Base-by-base conservation (phyloP, 2,888 invertebrate genomes). In the Drosophila kanekoi region DNA sequence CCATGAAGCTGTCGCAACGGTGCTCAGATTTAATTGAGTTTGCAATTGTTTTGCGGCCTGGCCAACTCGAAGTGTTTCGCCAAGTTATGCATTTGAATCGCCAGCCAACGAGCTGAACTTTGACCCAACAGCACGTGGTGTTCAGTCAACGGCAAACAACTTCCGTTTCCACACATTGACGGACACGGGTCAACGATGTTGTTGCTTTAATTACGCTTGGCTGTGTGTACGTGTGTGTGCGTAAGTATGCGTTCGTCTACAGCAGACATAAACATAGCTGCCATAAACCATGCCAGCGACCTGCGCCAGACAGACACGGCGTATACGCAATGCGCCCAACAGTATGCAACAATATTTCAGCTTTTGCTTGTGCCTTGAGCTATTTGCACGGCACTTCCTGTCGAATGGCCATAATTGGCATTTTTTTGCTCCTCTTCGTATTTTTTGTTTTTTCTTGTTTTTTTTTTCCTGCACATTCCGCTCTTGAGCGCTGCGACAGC, bases 1-100 rank as follows among this genome's bases (percentile, higher is more conserved):
- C 65, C 71, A 54, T 58, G 66, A 35, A 44, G 67, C 61, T 83
- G 85, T 56, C 77, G 72, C 83, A 74, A 62, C 73, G 86, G 77
- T 76, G 84, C 88, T 82, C 88, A 81, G 84, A 83, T 85, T 85
- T 85, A 85, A 85, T 85, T 88, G 88, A 88, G 85, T 85, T 85
- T 86, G 79, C 88, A 85, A 88, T 85, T 88, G 87, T 83, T 85
- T 78, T 85, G 88, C 67, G 81, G 85, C 80, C 71, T 57, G 68
- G 23, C 53, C 52, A 32, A 54, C 66, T 73, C 52, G 53, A 28
- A 66, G 71, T 74, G 69, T 72, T 79, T 64, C 48, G 58, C 28
- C 61, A 79, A 70, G 70, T 63, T 72, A 75, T 75, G 75, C 75
- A 66, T 71, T 72, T 73, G 61, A 68, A 78, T 66, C 41, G 60